Evolutionary conservation across 1,140 invertebrate genomes (phyloP).

Genomic region (Lordiphosa stackelbergi): DNA sequence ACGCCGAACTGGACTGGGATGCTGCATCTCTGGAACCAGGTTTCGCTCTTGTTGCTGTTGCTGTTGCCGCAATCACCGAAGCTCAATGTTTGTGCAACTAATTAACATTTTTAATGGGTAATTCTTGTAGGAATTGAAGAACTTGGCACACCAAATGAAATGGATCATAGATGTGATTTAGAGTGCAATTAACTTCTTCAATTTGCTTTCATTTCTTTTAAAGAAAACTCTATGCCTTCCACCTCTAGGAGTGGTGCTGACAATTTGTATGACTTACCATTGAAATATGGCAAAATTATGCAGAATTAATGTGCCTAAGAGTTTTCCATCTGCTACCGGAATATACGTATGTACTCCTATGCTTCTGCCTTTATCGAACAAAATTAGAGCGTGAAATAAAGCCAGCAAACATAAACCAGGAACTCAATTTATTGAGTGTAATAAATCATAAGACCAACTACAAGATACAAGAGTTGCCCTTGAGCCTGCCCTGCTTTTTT

Average conservation of each 20-base stretch:
- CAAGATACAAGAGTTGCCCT: constrained; percentile 3
- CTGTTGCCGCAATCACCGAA: constrained; percentile 51
- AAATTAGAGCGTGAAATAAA: constrained; percentile 74
- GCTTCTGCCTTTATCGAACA: constrained; percentile 47
- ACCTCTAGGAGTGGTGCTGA: constrained; percentile 44
- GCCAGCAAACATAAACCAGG: constrained; percentile 14
- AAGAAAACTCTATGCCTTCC: no score
- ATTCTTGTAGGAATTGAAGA: constrained; percentile 55
- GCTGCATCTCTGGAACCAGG: background rate
- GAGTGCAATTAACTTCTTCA: constrained; percentile 43
- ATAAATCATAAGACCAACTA: constrained; percentile 56
- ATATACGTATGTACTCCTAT: constrained; percentile 4
- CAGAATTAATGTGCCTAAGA: constrained; percentile 52
- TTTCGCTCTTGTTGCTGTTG: background rate
- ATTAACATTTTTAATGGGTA: constrained; percentile 75
- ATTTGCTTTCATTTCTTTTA: no score
- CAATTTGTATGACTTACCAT: constrained; percentile 58
- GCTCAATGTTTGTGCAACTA: constrained; percentile 73
- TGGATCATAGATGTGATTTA: constrained; percentile 62
- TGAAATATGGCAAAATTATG: constrained; percentile 67
- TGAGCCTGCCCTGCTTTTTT: no score
- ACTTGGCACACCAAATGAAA: constrained; percentile 35
- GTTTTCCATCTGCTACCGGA: constrained; percentile 56
- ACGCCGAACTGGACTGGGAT: constrained; percentile 17
- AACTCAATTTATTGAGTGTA: constrained; percentile 54